Percentiles rank a stretch among this genome's conserved stretches.
phyloP scores from a whole-genome alignment of 1,140 invertebrate genomes.

The Caenorhabditis elegans region DNA sequence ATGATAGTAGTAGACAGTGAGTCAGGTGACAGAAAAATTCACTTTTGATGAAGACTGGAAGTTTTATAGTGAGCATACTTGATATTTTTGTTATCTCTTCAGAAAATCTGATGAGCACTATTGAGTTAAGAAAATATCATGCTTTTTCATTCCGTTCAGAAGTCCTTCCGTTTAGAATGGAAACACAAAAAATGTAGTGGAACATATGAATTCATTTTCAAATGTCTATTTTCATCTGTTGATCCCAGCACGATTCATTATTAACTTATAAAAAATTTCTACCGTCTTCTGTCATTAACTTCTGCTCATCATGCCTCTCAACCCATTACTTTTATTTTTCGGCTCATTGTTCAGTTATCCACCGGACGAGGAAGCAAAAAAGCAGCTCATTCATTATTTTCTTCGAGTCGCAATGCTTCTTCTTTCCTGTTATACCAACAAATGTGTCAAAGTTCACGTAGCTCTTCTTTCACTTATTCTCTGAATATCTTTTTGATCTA shows the following conservation, averaged over 20 bases:
- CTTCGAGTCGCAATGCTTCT: background rate
- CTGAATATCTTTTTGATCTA: background rate
- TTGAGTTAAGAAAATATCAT: background rate
- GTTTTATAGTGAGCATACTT: too few species aligned
- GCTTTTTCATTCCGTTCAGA: background rate
- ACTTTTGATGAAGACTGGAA: background rate
- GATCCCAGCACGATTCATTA: too few species aligned
- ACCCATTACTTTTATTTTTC: background rate
- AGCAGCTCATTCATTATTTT: background rate
- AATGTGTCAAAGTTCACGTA: constrained; percentile 22
- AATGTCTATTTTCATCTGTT: too few species aligned
- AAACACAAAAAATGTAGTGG: too few species aligned
- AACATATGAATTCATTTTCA: too few species aligned
- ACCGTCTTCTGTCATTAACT: too few species aligned
- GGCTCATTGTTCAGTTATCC: background rate
- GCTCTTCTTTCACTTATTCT: background rate
- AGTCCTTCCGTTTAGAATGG: too few species aligned
- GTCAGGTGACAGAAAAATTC: background rate
- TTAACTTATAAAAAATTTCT: too few species aligned
- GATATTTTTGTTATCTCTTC: too few species aligned
- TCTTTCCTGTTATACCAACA: background rate
- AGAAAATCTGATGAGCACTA: too few species aligned
- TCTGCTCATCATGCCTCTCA: background rate
- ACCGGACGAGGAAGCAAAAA: background rate
- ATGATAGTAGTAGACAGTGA: background rate